These are phyloP conservation scores for Pycnonotus jocosus DNA, from an alignment of 2,113 vertebrate genomes.

Conservation along the genomic window DNA sequence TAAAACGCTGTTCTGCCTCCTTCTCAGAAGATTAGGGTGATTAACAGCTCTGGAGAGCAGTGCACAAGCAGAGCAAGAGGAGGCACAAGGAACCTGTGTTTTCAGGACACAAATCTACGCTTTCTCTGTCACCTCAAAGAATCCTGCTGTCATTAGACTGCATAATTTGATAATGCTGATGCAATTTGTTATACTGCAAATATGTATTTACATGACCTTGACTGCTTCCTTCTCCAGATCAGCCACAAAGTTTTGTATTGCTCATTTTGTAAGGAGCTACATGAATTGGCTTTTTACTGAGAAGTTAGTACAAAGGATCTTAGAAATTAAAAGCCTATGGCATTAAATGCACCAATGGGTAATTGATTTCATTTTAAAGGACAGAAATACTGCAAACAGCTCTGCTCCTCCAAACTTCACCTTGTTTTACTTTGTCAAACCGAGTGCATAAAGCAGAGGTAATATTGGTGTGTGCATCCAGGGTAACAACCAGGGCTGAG, in stretches of 20 bases:
- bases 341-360: neutral
- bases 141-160: rapidly evolving
- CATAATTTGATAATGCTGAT: neutral
- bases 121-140: neutral
- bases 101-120: neutral
- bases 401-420: neutral
- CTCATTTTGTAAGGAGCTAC: neutral
- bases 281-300: neutral
- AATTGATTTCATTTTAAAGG: neutral
- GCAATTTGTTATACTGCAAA: neutral
- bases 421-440: neutral
- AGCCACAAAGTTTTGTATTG: neutral
- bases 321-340: neutral
- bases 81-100: neutral
- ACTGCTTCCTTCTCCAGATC: neutral
- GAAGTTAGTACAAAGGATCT: neutral
- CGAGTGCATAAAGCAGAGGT: neutral
- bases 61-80: rapidly evolving
- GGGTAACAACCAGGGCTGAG: neutral
- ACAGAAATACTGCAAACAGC: neutral
- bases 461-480: neutral
- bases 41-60: neutral
- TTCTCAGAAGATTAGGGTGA: neutral
- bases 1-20: neutral
- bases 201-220: neutral